Percentiles rank a stretch among this genome's conserved stretches.
phyloP scores from a whole-genome alignment of 2,888 invertebrate species.

The Andrena fulva region DNA sequence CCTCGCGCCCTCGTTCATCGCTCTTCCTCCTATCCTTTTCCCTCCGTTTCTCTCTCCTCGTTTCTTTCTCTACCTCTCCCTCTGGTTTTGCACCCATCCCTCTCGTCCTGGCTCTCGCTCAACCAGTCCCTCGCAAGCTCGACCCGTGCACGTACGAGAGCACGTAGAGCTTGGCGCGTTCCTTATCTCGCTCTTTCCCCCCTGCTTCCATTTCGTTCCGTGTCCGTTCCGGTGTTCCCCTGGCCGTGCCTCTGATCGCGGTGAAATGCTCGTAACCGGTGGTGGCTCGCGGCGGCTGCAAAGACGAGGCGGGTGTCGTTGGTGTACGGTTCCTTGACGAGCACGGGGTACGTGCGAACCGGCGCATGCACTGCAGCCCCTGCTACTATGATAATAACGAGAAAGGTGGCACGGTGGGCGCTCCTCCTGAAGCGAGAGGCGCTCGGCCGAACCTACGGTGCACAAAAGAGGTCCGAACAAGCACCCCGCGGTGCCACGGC shows the following conservation, averaged over 20 bases:
- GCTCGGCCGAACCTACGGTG: constrained; percentile 66
- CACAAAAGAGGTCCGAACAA: constrained; percentile 58
- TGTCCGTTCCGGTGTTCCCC: constrained; percentile 6
- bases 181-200: neutral
- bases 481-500: constrained; percentile 50
- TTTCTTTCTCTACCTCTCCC: constrained; percentile 4
- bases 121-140: constrained; percentile 15
- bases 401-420: constrained; percentile 71
- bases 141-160: neutral
- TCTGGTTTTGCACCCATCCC: constrained; percentile 8
- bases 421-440: constrained; percentile 69
- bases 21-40: constrained; percentile 31
- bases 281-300: constrained; percentile 69
- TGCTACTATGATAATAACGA: constrained; percentile 74
- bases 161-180: neutral
- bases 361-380: constrained; percentile 69
- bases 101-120: constrained; percentile 3
- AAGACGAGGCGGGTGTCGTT: constrained; percentile 65
- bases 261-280: constrained; percentile 75
- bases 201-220: constrained; percentile 23
- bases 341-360: constrained; percentile 69
- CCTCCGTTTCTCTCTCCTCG: constrained; percentile 29
- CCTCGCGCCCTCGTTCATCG: constrained; percentile 1
- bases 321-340: constrained; percentile 70
- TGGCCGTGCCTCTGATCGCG: constrained; percentile 22